Evolutionary conservation across 2,113 vertebrate genomes (phyloP).

Genomic region (Hyperoodon ampullatus): DNA sequence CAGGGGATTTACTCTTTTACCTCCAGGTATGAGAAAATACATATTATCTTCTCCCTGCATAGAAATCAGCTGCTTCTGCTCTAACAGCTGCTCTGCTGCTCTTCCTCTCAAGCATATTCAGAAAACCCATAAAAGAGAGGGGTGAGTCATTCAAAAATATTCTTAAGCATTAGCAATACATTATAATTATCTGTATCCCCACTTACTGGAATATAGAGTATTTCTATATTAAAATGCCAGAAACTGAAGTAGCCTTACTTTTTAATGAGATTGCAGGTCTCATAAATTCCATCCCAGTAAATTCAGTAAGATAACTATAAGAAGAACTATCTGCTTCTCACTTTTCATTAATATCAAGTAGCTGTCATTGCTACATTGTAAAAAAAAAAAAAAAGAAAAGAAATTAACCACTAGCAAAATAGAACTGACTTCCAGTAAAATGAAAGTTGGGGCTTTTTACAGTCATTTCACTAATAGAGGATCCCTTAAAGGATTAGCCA

Average conservation of each 20-base stretch:
- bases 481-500: constrained; percentile 31
- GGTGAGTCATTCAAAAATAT: background rate
- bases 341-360: constrained; percentile 43
- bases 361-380: background rate
- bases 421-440: constrained; percentile 5
- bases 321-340: background rate
- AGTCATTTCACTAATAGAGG: background rate
- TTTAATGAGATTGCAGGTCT: background rate
- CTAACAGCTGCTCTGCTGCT: background rate
- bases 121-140: background rate
- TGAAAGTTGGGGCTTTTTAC: background rate
- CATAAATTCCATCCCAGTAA: constrained; percentile 4
- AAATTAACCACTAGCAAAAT: constrained; percentile 5
- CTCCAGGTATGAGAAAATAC: background rate
- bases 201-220: background rate
- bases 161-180: background rate
- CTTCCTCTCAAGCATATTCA: background rate
- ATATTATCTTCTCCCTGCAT: background rate
- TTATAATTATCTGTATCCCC: background rate
- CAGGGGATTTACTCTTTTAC: constrained; percentile 14
- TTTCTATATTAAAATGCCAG: background rate
- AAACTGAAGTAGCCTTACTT: background rate
- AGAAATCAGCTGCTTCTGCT: background rate
- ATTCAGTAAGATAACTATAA: constrained; percentile 25
- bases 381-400: background rate